Evolutionary conservation across 2,113 vertebrate genomes (phyloP).

Genomic region (Hyaena hyaena): DNA sequence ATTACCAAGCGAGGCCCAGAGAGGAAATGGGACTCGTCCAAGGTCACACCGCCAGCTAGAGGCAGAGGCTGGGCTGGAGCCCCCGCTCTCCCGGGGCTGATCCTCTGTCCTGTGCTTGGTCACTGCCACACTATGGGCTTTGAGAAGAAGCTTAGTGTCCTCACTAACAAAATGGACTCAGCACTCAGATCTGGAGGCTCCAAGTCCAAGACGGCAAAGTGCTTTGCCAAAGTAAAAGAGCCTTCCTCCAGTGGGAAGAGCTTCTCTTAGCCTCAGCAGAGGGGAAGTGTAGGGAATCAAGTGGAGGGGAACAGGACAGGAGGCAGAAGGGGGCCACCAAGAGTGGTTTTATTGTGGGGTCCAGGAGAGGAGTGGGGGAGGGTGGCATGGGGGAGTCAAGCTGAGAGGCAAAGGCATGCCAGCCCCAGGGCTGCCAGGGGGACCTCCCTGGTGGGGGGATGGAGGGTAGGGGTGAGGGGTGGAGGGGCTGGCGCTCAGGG

Average conservation of each 20-base stretch:
- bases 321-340: neutral
- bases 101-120: neutral
- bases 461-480: neutral
- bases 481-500: constrained; percentile 79
- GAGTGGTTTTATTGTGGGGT: neutral
- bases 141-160: neutral
- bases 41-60: neutral
- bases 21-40: neutral
- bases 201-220: neutral
- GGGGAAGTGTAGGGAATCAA: neutral
- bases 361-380: neutral
- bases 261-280: neutral
- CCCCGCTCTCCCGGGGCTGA: neutral
- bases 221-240: neutral
- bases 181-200: neutral
- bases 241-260: neutral
- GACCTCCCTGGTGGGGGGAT: neutral
- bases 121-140: rapidly evolving
- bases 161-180: neutral
- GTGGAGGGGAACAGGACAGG: neutral
- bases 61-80: neutral
- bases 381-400: neutral
- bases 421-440: neutral
- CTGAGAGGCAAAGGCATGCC: neutral
- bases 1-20: neutral